Conservation (phyloP, 2,888 invertebrate genomes). For the Drosophila greeni region DNA sequence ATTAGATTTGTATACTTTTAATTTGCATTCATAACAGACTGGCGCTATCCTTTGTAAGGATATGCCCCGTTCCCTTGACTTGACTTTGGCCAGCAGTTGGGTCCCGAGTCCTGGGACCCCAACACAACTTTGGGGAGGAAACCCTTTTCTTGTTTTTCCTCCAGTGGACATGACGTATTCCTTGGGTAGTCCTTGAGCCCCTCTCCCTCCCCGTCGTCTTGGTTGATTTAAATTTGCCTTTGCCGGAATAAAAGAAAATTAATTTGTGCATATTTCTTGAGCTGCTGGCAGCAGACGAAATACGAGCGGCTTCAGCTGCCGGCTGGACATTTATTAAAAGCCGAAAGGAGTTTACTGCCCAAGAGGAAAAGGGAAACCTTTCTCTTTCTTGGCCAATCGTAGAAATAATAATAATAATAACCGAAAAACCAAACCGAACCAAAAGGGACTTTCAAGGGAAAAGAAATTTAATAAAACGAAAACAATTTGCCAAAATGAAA, state of each 20-base stretch:
- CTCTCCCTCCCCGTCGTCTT: slow-evolving; percentile 27
- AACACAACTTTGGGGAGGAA: slow-evolving; percentile 31
- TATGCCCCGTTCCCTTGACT: slow-evolving; percentile 14
- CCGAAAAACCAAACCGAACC: slow-evolving; percentile 34
- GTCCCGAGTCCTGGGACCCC: slow-evolving; percentile 27
- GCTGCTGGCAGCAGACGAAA: slow-evolving; percentile 68
- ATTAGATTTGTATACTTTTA: slow-evolving; percentile 78
- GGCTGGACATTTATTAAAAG: slow-evolving; percentile 72
- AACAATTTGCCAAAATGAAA: slow-evolving; percentile 78
- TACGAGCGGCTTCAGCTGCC: slow-evolving; percentile 55
- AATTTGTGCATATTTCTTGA: slow-evolving; percentile 75
- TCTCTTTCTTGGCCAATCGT: slow-evolving; percentile 60
- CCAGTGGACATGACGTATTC: slow-evolving; percentile 71
- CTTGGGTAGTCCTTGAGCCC: too few species aligned
- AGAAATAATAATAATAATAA: slow-evolving; percentile 59
- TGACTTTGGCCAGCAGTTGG: slow-evolving; percentile 41
- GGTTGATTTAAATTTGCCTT: slow-evolving; percentile 71
- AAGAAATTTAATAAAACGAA: slow-evolving; percentile 78
- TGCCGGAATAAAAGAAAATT: slow-evolving; percentile 70
- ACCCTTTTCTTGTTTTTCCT: slow-evolving; percentile 69
- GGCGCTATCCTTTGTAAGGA: slow-evolving; percentile 35
- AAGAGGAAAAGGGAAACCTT: slow-evolving; percentile 60
- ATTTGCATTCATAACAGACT: slow-evolving; percentile 77
- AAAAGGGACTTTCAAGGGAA: slow-evolving; percentile 64
- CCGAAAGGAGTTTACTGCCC: slow-evolving; percentile 51